Percentiles rank a stretch among this genome's conserved stretches.
Evolutionary conservation across 2,888 invertebrate genomes (phyloP).

Genomic region (Malacosoma neustria): DNA sequence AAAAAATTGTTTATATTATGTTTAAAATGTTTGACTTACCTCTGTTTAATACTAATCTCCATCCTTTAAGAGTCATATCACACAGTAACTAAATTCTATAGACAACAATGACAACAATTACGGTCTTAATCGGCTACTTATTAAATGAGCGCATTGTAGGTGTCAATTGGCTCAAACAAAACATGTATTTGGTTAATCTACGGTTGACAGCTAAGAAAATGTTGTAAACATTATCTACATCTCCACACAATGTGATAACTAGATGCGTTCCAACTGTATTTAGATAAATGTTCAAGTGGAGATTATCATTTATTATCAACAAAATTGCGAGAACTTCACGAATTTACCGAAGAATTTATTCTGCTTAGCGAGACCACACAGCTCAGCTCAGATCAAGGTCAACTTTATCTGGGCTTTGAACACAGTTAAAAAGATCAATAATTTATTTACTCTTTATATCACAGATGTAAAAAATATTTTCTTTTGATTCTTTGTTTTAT

Average conservation of each 20-base stretch:
- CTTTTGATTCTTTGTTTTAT: too few species aligned
- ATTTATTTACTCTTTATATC: too few species aligned
- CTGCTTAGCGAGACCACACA: too few species aligned
- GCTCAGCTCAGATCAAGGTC: too few species aligned
- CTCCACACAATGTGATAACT: conserved; percentile 8
- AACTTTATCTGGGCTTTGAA: too few species aligned
- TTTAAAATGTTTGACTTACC: conserved; percentile 34
- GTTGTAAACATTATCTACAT: conserved; percentile 1
- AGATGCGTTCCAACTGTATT: conserved; percentile 13
- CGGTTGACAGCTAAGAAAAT: background rate
- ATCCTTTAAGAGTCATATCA: conserved; percentile 48
- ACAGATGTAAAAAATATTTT: too few species aligned
- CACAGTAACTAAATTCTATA: conserved; percentile 4
- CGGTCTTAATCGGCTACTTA: background rate
- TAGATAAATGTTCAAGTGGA: conserved; percentile 22
- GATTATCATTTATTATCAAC: too few species aligned
- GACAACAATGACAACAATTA: background rate
- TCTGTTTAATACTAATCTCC: conserved; percentile 49
- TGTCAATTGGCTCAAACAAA: background rate
- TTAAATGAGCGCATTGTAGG: background rate
- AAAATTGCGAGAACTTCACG: too few species aligned
- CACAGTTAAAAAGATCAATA: too few species aligned
- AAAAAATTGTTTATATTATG: too few species aligned
- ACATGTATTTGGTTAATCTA: background rate
- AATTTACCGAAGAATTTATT: too few species aligned